A percentile compares a stretch with the other conserved stretches of the same genome.
These are phyloP conservation scores for Heterotis niloticus DNA, from an alignment of 2,113 vertebrate genomes.

Conservation along the genomic window DNA sequence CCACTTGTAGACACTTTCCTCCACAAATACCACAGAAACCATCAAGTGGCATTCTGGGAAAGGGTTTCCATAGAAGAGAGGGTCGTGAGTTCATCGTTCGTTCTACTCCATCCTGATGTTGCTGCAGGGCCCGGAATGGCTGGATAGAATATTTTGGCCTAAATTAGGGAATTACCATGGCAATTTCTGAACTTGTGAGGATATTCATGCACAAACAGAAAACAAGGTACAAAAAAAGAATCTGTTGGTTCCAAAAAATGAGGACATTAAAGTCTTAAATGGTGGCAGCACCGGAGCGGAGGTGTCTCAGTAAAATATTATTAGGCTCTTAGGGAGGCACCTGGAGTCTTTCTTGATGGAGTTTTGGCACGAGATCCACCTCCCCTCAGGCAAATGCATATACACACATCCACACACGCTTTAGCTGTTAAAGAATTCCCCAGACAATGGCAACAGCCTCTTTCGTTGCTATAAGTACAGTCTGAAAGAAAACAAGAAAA, in stretches of 20 bases:
- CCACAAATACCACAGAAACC: no score
- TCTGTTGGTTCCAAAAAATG: not conserved
- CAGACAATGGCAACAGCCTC: constrained; percentile 23
- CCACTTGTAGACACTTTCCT: no score
- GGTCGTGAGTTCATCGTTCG: no score
- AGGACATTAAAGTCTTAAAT: not conserved
- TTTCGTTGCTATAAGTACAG: constrained; percentile 17
- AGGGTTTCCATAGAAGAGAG: no score
- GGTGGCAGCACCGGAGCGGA: not conserved
- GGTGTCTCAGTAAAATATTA: not conserved
- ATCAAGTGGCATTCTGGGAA: no score
- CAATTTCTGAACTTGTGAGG: not conserved
- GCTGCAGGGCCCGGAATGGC: no score
- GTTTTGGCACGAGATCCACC: not conserved
- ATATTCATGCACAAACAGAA: not conserved
- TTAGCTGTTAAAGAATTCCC: constrained; percentile 38
- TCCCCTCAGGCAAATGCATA: not conserved
- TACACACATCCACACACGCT: not conserved
- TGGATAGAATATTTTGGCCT: not conserved
- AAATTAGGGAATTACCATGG: not conserved
- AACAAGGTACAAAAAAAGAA: not conserved
- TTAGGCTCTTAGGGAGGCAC: not conserved
- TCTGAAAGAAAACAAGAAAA: constrained; percentile 24
- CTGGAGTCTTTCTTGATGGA: not conserved
- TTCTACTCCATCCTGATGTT: no score